These are phyloP conservation scores for Chascanopsetta lugubris DNA, from an alignment of 2,113 vertebrate species.

Conservation along the genomic window DNA sequence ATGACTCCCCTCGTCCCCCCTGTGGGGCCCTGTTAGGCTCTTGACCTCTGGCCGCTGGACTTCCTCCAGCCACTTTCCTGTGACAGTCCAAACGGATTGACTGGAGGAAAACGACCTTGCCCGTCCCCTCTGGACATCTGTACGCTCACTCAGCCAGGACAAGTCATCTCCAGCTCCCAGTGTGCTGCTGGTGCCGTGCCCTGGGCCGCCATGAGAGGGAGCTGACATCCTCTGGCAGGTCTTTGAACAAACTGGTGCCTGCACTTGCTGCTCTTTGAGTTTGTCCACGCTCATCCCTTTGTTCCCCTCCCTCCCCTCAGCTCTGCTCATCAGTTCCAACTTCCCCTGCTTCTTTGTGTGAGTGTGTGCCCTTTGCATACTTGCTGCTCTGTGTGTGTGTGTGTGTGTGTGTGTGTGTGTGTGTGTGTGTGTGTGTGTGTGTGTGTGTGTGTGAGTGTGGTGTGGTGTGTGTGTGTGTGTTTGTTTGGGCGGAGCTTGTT, in stretches of 20 bases:
- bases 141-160: slow-evolving; percentile 10
- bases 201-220: slow-evolving; percentile 60
- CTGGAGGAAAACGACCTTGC: slow-evolving; percentile 55
- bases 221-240: slow-evolving; percentile 57
- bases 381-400: neutral
- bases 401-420: too few species aligned
- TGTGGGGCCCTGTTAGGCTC: slow-evolving; percentile 23
- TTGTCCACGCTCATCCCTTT: neutral
- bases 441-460: too few species aligned
- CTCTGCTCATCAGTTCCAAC: slow-evolving; percentile 29
- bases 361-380: slow-evolving; percentile 24
- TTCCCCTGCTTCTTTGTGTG: slow-evolving; percentile 2
- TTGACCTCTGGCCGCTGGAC: slow-evolving; percentile 47
- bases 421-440: too few species aligned
- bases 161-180: slow-evolving; percentile 37
- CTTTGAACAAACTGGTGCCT: neutral
- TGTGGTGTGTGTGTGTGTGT: too few species aligned
- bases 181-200: neutral
- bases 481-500: too few species aligned
- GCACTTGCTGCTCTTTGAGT: neutral
- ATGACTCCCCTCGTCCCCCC: slow-evolving; percentile 43
- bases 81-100: slow-evolving; percentile 62
- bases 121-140: slow-evolving; percentile 55
- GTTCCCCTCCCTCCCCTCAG: slow-evolving; percentile 5
- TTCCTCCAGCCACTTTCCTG: slow-evolving; percentile 38